Evolutionary conservation across 2,797 vertebrate genomes (phyloP).

Genomic region (Dromococcyx pavoninus): DNA sequence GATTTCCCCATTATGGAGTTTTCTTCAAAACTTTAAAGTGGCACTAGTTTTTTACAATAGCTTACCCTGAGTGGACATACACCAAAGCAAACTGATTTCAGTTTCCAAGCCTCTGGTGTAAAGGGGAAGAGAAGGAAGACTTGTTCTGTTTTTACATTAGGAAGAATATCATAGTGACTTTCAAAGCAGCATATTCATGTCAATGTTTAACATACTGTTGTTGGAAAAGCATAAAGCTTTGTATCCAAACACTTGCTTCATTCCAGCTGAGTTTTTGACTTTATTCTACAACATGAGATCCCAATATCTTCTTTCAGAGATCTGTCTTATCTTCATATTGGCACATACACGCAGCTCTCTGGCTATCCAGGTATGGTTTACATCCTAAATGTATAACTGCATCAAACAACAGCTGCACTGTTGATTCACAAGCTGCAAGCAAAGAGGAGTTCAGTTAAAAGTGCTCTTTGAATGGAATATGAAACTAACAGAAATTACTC

Average conservation of each 20-base stretch:
- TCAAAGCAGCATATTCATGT: neutral
- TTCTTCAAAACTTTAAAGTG: neutral
- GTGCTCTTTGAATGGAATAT: neutral
- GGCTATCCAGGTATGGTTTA: slow-evolving; percentile 96
- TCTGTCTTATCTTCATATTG: slow-evolving; percentile 87
- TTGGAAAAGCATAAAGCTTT: neutral
- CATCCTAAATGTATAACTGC: slow-evolving; percentile 95
- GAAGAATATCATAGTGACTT: neutral
- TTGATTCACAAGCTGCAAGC: slow-evolving; percentile 88
- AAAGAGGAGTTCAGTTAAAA: slow-evolving; percentile 1
- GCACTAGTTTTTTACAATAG: neutral
- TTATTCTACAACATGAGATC: neutral
- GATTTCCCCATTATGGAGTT: neutral
- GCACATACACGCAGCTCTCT: slow-evolving; percentile 90
- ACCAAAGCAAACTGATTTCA: neutral
- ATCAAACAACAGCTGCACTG: slow-evolving; percentile 91
- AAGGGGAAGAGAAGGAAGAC: neutral
- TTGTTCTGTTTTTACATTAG: neutral
- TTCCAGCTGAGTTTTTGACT: neutral
- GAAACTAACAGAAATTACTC: neutral
- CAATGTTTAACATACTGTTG: neutral
- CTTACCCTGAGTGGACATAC: neutral
- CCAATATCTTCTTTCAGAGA: slow-evolving; percentile 75
- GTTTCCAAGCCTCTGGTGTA: neutral
- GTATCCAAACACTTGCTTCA: neutral